A percentile compares a stretch with the other conserved stretches of the same genome.
Evolutionary conservation across 1,140 invertebrate genomes (phyloP).

Genomic region (Ruditapes philippinarum): DNA sequence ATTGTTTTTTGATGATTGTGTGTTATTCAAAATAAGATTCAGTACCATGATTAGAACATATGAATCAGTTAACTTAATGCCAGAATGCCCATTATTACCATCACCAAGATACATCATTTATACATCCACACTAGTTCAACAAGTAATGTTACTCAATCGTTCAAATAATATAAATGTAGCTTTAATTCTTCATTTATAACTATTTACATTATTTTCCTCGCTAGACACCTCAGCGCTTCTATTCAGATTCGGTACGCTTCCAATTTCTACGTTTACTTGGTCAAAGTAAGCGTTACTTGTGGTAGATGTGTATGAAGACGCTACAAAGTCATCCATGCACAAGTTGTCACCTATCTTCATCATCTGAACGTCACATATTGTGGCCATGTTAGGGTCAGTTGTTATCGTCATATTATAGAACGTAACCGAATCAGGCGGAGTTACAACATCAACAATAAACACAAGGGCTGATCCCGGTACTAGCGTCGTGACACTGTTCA

Average conservation of each 20-base stretch:
- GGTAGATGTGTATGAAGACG: background rate
- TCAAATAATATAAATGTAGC: too few species aligned
- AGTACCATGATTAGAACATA: too few species aligned
- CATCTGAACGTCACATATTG: constrained; percentile 48
- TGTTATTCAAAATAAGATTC: too few species aligned
- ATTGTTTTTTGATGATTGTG: too few species aligned
- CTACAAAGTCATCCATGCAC: constrained; percentile 22
- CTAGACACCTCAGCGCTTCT: background rate
- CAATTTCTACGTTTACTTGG: background rate
- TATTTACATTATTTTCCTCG: constrained; percentile 22
- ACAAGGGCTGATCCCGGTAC: constrained; percentile 31
- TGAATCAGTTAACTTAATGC: too few species aligned
- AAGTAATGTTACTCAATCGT: too few species aligned
- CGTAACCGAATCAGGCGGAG: background rate
- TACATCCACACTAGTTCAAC: too few species aligned
- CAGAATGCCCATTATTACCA: too few species aligned
- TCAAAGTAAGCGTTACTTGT: background rate
- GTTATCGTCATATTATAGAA: constrained; percentile 28
- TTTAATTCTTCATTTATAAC: too few species aligned
- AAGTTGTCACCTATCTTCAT: constrained; percentile 45
- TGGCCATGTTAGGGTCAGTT: constrained; percentile 10
- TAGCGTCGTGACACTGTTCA: background rate
- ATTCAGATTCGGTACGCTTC: constrained; percentile 25
- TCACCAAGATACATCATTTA: too few species aligned
- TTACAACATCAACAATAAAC: constrained; percentile 30